Base-by-base conservation (phyloP, 2,113 vertebrate species). In the Loxodonta africana region DNA sequence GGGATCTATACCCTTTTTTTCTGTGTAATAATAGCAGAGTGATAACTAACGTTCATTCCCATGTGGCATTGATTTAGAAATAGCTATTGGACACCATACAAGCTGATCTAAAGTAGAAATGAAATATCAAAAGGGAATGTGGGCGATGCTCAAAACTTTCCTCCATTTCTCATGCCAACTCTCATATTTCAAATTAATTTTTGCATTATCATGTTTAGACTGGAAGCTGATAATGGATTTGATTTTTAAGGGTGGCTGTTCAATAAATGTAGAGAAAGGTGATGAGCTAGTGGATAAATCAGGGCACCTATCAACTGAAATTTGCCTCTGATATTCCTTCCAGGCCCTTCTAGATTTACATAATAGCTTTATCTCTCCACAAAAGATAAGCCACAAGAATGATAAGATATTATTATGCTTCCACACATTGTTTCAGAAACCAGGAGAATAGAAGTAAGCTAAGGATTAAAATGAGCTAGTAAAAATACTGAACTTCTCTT, bases 401-500 rank as follows among this genome's bases (percentile, higher is more conserved):
- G 8, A n/a, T 81, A 84, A 60, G 5, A 69, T 63, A 67, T 48
- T 14, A 2, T 78, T 90, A 69, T 48, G 9, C 10, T 37, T 0
- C 81, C 5, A 82, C 0, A 46, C 9, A 2, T 67, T 63, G 8
- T 88, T 37, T 82, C 17, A 78, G 81, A 60, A 65, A 46, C 41
- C 23, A 46, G 9, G 44, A 46, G 18, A 71, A 37, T 48, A 33
- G 15, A 82, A 83, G 63, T 25, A 96, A 88, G 37, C 28, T 33
- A 1, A 93, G 7, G 1, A 21, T 80, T 48, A 86, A 83, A 93
- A 93, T 86, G 53, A 91, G 25, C 33, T 80, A 63, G 41, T 78
- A 69, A 96, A 93, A 90, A 74, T 78, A 62, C 2, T 88, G 57
- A 33, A 85, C 88, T 82, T 89, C 28, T 46, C 63, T 14, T 78